Evolutionary conservation across 2,797 vertebrate genomes (phyloP).

Genomic region (Ctenosaura bakeri): DNA sequence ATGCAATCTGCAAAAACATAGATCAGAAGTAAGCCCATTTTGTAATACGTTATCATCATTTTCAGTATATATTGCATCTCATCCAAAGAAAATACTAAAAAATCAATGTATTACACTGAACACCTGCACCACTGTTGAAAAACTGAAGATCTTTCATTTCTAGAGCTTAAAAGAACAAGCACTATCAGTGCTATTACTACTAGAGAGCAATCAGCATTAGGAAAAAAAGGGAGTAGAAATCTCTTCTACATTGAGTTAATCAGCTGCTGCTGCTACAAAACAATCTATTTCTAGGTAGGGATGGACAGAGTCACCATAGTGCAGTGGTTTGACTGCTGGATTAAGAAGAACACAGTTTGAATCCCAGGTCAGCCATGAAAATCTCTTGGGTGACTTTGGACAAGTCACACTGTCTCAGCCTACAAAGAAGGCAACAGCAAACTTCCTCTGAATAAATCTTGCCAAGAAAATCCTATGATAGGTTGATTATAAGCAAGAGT

Average conservation of each 20-base stretch:
- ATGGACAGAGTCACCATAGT: too few species aligned
- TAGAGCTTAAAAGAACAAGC: conserved; percentile 1
- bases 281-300: neutral
- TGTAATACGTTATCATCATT: neutral
- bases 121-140: neutral
- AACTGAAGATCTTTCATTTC: neutral
- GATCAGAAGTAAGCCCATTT: neutral
- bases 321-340: too few species aligned
- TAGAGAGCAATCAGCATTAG: neutral
- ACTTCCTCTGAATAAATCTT: too few species aligned
- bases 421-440: too few species aligned
- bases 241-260: neutral
- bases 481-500: too few species aligned
- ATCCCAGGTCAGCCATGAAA: too few species aligned
- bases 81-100: neutral
- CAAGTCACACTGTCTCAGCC: too few species aligned
- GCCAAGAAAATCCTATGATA: too few species aligned
- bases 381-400: too few species aligned
- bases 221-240: neutral
- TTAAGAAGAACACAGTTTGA: too few species aligned
- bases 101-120: neutral
- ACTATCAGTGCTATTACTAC: neutral
- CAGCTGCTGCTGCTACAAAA: neutral
- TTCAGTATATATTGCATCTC: neutral
- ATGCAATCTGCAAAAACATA: neutral